Evolutionary conservation across 2,888 invertebrate species (phyloP), one percentile per base, ranked within the genome.

Genomic region (Epinotia bilunana): DNA sequence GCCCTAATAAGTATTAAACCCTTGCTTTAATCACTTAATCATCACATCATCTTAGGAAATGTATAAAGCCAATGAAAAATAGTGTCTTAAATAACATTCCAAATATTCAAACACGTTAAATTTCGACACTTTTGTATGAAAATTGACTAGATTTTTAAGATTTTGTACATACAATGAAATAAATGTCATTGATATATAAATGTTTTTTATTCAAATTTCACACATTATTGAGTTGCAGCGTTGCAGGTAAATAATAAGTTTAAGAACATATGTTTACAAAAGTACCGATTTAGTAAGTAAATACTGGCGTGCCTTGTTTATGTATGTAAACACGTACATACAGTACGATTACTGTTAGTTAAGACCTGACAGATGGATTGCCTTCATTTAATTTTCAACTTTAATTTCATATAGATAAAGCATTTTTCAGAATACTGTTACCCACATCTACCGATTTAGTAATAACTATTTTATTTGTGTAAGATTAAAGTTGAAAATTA

Each of bases 91-190:
- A 88, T 87, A 90, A 93, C 94, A 94, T 94, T 94, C 94, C 94
- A 94, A 90, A 89, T 92, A 91, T 86, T 91, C 90, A 88, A 90
- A 87, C 90, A 90, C 88, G 84, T 90, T 88, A 90, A 89, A 91
- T 91, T 93, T 93, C 91, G 92, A 93, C 92, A 94, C 92, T 93
- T 94, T 93, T 93, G 92, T 94, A 93, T 88, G 91, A 90, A 87
- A 74, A 89, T 91, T 84, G 84, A 87, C 87, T 93, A 93, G 91
- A 90, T 92, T 90, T 92, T 77, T 93, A 93, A 93, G 94, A 90
- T 94, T 94, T 94, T 94, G 94, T 94, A 94, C 93, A 94, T 94
- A 94, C 90, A 91, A 92, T 91, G 89, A 92, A 92, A 93, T 93
- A 94, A 93, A 93, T 94, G 93, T 92, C 92, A 93, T 93, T 93